phyloP scores from a whole-genome alignment of 2,888 invertebrate species.

The Drosophila fungiperda region DNA sequence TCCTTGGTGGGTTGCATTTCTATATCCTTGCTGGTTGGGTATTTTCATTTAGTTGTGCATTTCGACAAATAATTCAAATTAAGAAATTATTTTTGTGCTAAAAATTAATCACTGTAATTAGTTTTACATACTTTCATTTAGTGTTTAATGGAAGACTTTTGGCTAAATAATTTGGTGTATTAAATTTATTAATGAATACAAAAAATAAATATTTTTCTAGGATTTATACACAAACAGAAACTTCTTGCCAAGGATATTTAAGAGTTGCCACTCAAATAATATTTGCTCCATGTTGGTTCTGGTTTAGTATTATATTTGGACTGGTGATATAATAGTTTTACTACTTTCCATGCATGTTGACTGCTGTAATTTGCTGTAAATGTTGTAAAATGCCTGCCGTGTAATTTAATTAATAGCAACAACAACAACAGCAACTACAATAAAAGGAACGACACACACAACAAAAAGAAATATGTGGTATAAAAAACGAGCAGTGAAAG shows the following conservation, averaged over 20 bases:
- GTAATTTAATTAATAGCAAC: constrained; percentile 80
- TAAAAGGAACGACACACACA: neutral
- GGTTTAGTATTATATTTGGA: constrained; percentile 59
- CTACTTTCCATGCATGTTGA: constrained; percentile 41
- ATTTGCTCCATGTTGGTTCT: neutral
- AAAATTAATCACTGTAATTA: neutral
- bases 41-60: neutral
- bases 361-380: constrained; percentile 78
- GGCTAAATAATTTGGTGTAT: neutral
- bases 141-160: neutral
- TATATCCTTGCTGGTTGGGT: constrained; percentile 2
- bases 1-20: neutral
- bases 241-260: constrained; percentile 1
- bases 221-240: neutral
- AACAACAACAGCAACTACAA: constrained; percentile 33
- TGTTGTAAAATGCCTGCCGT: constrained; percentile 78
- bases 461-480: constrained; percentile 30
- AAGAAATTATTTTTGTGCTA: neutral
- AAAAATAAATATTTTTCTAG: neutral
- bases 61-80: neutral
- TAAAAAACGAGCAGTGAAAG: constrained; percentile 77
- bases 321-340: constrained; percentile 71
- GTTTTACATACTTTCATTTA: no score
- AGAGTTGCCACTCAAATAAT: no score
- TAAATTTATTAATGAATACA: neutral